These are phyloP conservation scores for Heliopora coerulea DNA, from an alignment of 92 coral and sea anemone species.

Conservation along the genomic window DNA sequence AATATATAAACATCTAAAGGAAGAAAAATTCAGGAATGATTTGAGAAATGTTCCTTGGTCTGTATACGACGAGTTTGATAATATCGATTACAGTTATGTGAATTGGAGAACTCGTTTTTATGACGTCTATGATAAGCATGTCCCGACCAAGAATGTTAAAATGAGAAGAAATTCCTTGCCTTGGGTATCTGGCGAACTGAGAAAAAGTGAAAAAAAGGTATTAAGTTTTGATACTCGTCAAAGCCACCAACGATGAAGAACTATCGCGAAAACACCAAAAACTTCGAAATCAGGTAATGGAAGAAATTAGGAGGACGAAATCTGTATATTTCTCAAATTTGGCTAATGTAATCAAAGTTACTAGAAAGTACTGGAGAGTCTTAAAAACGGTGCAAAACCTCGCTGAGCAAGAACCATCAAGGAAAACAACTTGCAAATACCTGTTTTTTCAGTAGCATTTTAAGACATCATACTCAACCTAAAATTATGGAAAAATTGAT, in stretches of 20 bases:
- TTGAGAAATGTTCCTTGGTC: slow-evolving; percentile 30
- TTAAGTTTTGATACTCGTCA: not conserved
- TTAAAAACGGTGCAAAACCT: slow-evolving; percentile 38
- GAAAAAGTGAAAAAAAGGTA: slow-evolving; percentile 25
- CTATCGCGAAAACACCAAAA: slow-evolving; percentile 32
- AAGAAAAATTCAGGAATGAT: slow-evolving; percentile 46
- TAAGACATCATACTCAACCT: no score
- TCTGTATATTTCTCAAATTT: slow-evolving; percentile 35
- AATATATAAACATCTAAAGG: slow-evolving; percentile 40
- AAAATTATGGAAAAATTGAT: no score
- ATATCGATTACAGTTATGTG: not conserved
- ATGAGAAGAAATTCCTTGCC: slow-evolving; percentile 13
- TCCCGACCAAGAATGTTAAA: not conserved
- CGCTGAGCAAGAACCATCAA: slow-evolving; percentile 21
- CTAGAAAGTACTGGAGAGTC: slow-evolving; percentile 50
- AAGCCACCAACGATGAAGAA: not conserved
- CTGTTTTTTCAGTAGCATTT: no score
- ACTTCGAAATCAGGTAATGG: slow-evolving; percentile 54
- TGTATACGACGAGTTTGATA: slow-evolving; percentile 6
- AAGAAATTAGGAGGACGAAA: slow-evolving; percentile 49
- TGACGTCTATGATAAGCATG: slow-evolving; percentile 4
- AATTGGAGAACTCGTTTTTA: not conserved
- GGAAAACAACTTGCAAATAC: slow-evolving; percentile 14
- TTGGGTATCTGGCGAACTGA: slow-evolving; percentile 13
- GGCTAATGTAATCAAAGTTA: slow-evolving; percentile 37